phyloP scores from a whole-genome alignment of 2,888 invertebrate species.

The Drosophila fungiperda region DNA sequence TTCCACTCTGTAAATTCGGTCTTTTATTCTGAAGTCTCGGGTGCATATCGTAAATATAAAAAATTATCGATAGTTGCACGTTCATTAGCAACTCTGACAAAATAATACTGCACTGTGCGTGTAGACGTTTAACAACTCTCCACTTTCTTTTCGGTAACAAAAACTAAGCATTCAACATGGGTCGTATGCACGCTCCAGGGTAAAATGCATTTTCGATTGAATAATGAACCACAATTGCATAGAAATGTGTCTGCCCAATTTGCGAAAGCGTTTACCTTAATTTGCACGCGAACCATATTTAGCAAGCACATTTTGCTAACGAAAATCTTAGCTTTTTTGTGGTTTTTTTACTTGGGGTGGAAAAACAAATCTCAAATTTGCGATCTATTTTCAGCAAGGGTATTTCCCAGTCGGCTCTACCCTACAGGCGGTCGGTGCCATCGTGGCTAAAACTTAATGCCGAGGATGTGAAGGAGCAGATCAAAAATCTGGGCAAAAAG shows the following conservation, averaged over 20 bases:
- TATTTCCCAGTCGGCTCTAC: constrained; percentile 99
- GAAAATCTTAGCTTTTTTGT: constrained; percentile 20
- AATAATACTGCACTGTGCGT: background rate
- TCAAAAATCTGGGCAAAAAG: constrained; percentile 99
- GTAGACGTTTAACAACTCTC: constrained; percentile 57
- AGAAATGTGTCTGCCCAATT: constrained; percentile 37
- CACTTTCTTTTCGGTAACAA: constrained; percentile 84
- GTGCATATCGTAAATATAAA: no score
- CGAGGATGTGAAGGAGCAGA: constrained; percentile 99
- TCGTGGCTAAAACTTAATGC: constrained; percentile 99
- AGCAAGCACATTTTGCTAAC: constrained; percentile 59
- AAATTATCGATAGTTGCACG: background rate
- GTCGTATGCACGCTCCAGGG: constrained; percentile 99
- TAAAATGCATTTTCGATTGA: constrained; percentile 85
- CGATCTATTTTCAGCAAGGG: constrained; percentile 93
- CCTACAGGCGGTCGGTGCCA: constrained; percentile 98
- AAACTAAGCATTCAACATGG: constrained; percentile 92
- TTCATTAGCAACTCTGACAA: constrained; percentile 17
- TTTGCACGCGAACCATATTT: background rate
- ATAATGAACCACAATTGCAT: constrained; percentile 21
- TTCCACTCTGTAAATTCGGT: background rate
- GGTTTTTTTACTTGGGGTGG: background rate
- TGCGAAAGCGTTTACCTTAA: background rate
- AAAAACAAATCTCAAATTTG: background rate
- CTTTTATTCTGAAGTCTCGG: background rate